phyloP scores from a whole-genome alignment of 2,113 vertebrate species.

The Emydocephalus ijimae region DNA sequence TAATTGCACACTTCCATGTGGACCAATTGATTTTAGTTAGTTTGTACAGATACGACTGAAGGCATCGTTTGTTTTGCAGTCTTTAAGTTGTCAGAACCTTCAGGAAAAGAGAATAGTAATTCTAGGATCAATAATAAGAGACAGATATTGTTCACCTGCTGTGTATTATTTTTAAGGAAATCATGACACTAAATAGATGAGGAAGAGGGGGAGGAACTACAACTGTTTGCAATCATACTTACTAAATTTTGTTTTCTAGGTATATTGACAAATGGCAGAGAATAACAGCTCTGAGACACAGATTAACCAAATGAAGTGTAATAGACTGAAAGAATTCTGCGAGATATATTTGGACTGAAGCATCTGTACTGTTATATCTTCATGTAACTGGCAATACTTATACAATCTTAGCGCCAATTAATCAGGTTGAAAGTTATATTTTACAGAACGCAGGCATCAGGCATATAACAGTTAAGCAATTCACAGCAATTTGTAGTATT shows the following conservation, averaged over 20 bases:
- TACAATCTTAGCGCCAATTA: conserved; percentile 33
- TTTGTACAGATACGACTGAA: not conserved
- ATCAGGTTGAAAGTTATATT: conserved; percentile 25
- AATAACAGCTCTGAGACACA: conserved; percentile 17
- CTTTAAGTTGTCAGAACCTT: conserved; percentile 26
- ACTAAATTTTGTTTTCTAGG: conserved; percentile 29
- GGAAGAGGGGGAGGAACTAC: not conserved
- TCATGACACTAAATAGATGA: not conserved
- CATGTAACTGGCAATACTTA: conserved; percentile 39
- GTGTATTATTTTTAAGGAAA: conserved; percentile 19
- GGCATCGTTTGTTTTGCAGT: conserved; percentile 17
- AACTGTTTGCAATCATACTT: conserved; percentile 2
- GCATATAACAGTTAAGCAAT: conserved; percentile 26
- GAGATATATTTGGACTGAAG: conserved; percentile 34
- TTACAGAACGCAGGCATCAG: conserved; percentile 22
- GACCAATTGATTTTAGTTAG: not conserved
- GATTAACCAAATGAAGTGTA: conserved; percentile 32
- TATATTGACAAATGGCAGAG: conserved; percentile 56
- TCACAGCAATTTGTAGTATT: not conserved
- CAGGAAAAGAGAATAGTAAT: conserved; percentile 17
- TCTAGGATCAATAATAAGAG: conserved; percentile 22
- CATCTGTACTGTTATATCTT: conserved; percentile 36
- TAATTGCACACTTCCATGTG: not conserved
- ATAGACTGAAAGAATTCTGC: conserved; percentile 59
- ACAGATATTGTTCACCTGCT: conserved; percentile 19